Evolutionary conservation across 2,888 invertebrate genomes (phyloP).

Genomic region (Erebia palarica): DNA sequence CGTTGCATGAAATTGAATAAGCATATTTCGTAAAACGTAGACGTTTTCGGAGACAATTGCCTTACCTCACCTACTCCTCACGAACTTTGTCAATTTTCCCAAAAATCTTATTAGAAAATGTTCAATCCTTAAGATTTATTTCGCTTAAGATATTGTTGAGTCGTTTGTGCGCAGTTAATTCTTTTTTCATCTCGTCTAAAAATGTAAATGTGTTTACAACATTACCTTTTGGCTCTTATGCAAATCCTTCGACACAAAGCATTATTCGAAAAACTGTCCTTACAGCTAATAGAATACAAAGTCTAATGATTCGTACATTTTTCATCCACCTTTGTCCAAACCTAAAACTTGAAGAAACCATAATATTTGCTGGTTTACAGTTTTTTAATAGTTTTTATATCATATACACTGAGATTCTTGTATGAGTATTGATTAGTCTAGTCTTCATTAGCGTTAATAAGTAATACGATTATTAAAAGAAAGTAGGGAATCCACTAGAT

Average conservation of each 20-base stretch:
- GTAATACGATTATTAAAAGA: too few species aligned
- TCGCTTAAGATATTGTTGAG: conserved; percentile 27
- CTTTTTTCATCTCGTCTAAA: conserved; percentile 8
- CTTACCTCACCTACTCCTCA: conserved; percentile 82
- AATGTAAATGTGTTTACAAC: conserved; percentile 6
- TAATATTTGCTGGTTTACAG: too few species aligned
- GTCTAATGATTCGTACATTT: background rate
- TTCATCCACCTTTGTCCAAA: too few species aligned
- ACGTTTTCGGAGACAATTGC: conserved; percentile 82
- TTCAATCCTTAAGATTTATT: conserved; percentile 63
- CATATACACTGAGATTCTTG: too few species aligned
- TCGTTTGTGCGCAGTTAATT: conserved; percentile 14
- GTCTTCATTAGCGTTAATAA: too few species aligned
- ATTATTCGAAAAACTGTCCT: background rate
- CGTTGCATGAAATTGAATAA: conserved; percentile 84
- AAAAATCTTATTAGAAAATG: conserved; percentile 77
- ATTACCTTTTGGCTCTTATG: background rate
- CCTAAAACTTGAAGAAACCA: too few species aligned
- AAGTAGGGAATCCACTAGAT: too few species aligned
- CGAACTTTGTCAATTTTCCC: conserved; percentile 81
- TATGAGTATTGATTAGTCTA: too few species aligned
- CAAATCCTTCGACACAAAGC: background rate
- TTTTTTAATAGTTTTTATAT: too few species aligned
- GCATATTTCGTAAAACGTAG: conserved; percentile 83
- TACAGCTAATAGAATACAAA: background rate